Evolutionary conservation across 1,140 invertebrate species (phyloP), one percentile per base, ranked within the genome.

Genomic region (Spodoptera frugiperda): DNA sequence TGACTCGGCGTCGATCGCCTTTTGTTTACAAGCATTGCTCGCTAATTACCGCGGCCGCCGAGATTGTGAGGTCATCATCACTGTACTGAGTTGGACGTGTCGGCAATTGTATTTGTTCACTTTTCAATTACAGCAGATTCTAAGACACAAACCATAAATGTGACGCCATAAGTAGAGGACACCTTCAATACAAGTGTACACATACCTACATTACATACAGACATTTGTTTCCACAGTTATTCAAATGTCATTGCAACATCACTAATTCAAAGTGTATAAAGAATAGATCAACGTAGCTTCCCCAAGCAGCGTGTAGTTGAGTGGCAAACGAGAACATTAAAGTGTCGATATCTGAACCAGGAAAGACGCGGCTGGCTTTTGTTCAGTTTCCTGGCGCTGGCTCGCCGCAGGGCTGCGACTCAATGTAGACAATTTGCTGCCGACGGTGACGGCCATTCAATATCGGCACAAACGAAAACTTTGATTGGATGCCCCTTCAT

Each of bases 271-370:
- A n/a, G n/a, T n/a, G n/a, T n/a, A 25, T 8, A 25, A 25, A 25
- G 25, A 25, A 25, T 3, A 25, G 25, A 25, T 25, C 5, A 25
- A 25, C 33, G 8, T 10, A 39, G 33, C 8, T 39, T 39, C 33
- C 2, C 5, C 30, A n/a, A 59, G 8, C 9, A 11, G 30, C 10
- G 55, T 19, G 21, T 25, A 55, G 39, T 51, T 54, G 25, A 55
- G 25, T 71, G 51, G 63, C 49, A 39, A 53, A 53, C 21, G 51
- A 39, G 46, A n/a, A 44, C 48, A 51, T 25, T 71, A 39, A 67
- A 70, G 48, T 71, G 67, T 71, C 67, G 67, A 71, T 71, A 71
- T 14, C 49, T 53, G 49, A 55, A 17, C 25, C 17, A 11, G 44
- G 63, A 8, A 30, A 54, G 67, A 21, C 19, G 12, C 49, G 25